phyloP scores from a whole-genome alignment of 2,888 invertebrate species.

The Drosophila tanythrix region DNA sequence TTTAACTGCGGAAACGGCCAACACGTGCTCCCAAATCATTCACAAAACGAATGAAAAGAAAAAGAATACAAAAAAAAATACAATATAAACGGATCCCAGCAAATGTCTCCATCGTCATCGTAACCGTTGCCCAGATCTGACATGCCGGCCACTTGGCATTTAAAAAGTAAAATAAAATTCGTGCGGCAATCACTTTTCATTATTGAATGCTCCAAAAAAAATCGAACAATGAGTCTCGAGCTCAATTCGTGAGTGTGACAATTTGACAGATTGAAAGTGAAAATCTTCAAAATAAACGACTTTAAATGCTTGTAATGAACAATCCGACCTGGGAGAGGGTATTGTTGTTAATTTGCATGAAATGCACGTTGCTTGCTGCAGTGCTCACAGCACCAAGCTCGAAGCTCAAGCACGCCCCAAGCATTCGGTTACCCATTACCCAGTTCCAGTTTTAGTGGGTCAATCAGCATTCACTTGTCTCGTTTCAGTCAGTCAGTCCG shows the following conservation, averaged over 20 bases:
- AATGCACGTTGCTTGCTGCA: conserved; percentile 69
- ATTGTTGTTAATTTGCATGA: conserved; percentile 75
- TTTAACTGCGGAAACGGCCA: conserved; percentile 58
- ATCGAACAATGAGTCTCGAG: conserved; percentile 51
- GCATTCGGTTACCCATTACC: conserved; percentile 26
- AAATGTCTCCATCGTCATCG: conserved; percentile 28
- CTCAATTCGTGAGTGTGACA: conserved; percentile 64
- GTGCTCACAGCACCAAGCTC: conserved; percentile 24
- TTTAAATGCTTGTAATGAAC: conserved; percentile 61
- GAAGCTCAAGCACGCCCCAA: conserved; percentile 39
- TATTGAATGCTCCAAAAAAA: conserved; percentile 57
- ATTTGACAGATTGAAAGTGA: conserved; percentile 78
- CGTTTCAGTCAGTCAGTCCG: conserved; percentile 44
- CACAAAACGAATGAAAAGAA: conserved; percentile 20
- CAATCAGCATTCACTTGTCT: conserved; percentile 79
- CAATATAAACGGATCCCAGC: conserved; percentile 18
- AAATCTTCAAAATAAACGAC: conserved; percentile 65
- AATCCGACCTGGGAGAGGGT: conserved; percentile 24
- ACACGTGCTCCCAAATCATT: conserved; percentile 63
- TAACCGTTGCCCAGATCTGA: conserved; percentile 47
- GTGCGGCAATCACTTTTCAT: conserved; percentile 67
- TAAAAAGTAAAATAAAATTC: conserved; percentile 54
- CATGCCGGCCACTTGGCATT: conserved; percentile 48
- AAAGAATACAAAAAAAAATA: conserved; percentile 3
- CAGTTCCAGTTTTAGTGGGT: conserved; percentile 58